Conservation (phyloP, 92 coral and sea anemone species). For the Phymanthus crucifer region DNA sequence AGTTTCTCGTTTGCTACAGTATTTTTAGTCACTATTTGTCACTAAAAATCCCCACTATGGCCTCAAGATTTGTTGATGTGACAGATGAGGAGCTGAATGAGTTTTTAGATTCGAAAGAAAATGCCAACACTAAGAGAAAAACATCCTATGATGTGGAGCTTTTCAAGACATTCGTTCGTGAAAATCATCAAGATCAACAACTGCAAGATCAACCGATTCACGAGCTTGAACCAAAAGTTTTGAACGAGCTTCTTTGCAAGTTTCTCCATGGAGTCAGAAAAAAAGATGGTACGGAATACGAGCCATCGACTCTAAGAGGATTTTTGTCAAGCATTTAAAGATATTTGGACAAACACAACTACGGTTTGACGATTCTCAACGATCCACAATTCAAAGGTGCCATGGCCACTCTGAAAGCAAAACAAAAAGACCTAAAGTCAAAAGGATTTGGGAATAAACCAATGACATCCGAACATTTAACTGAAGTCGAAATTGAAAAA, state of each 20-base stretch:
- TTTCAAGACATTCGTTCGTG: neutral
- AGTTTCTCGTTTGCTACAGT: too few relatives aligned
- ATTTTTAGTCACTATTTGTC: too few relatives aligned
- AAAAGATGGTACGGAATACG: slow-evolving; percentile 34
- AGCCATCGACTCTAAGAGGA: slow-evolving; percentile 38
- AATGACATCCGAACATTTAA: slow-evolving; percentile 4
- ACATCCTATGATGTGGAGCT: neutral
- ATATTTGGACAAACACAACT: slow-evolving; percentile 6
- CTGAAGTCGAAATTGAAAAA: slow-evolving; percentile 30
- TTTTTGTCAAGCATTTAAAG: slow-evolving; percentile 29
- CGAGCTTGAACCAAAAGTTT: neutral
- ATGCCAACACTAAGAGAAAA: neutral
- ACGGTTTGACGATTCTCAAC: slow-evolving; percentile 1
- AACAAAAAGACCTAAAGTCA: neutral
- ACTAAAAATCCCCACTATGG: too few relatives aligned
- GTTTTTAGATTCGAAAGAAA: neutral
- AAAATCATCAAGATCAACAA: neutral
- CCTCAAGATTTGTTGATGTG: neutral
- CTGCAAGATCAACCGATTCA: too few relatives aligned
- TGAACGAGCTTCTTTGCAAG: too few relatives aligned
- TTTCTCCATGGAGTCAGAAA: too few relatives aligned
- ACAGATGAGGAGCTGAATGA: too few relatives aligned
- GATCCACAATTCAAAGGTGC: neutral
- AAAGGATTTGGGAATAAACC: slow-evolving; percentile 42
- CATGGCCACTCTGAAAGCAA: slow-evolving; percentile 5